Evolutionary conservation across 2,113 vertebrate genomes (phyloP).

Genomic region (Mirza zaza): DNA sequence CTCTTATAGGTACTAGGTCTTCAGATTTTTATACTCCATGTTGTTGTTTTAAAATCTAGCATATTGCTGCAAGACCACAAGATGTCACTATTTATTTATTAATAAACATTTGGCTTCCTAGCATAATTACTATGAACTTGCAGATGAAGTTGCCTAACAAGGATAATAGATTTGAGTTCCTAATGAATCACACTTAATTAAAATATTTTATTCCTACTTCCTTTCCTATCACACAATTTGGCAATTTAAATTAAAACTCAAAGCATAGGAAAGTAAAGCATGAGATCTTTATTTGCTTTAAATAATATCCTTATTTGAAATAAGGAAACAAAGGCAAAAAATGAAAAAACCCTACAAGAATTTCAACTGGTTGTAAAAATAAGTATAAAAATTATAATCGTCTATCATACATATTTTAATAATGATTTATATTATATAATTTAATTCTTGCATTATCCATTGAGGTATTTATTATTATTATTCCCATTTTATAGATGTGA

Average conservation of each 20-base stretch:
- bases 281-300: background rate
- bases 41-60: background rate
- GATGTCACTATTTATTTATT: slow-evolving; percentile 70
- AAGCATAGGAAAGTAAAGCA: background rate
- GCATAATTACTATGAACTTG: background rate
- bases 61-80: slow-evolving; percentile 59
- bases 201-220: background rate
- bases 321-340: background rate
- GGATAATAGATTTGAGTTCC: background rate
- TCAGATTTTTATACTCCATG: background rate
- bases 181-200: background rate
- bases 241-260: background rate
- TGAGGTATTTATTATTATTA: background rate
- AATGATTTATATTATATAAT: background rate
- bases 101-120: background rate
- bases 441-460: background rate
- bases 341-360: background rate
- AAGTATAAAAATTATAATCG: background rate
- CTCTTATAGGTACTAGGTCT: background rate
- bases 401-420: background rate
- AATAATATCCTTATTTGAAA: background rate
- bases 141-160: background rate
- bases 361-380: background rate
- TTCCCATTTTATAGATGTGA: background rate
- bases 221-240: background rate